Conservation (phyloP, 2,113 vertebrate genomes). For the Chloebia gouldiae region DNA sequence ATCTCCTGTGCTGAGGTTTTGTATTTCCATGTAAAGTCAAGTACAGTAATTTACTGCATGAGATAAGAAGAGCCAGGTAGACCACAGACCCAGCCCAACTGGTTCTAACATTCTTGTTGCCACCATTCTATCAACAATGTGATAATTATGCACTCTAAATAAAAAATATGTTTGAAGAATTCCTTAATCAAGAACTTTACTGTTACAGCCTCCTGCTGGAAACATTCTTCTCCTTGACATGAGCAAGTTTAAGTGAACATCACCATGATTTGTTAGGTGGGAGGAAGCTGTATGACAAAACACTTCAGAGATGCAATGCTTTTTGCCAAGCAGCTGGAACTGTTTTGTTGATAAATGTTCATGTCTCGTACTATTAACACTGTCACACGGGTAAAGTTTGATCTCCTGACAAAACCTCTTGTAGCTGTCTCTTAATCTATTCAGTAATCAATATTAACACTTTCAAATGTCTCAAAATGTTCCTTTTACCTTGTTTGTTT, state of each 20-base stretch:
- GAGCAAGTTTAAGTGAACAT: conserved; percentile 60
- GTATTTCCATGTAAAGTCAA: not conserved
- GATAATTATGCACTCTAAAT: conserved; percentile 8
- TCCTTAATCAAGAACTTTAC: conserved; percentile 39
- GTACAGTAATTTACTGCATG: not conserved
- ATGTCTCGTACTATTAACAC: conserved; percentile 41
- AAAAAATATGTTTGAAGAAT: conserved; percentile 39
- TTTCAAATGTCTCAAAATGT: conserved; percentile 59
- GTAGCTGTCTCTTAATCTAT: conserved; percentile 72
- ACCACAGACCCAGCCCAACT: not conserved
- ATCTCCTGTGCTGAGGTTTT: not conserved
- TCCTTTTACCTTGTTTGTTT: conserved; percentile 33
- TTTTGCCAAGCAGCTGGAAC: conserved; percentile 69
- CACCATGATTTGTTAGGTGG: conserved; percentile 73
- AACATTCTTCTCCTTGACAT: conserved; percentile 43
- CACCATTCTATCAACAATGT: conserved; percentile 26
- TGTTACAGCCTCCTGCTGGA: conserved; percentile 43
- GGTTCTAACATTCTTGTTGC: not conserved
- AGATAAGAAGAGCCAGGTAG: not conserved
- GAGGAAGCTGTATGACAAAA: conserved; percentile 60
- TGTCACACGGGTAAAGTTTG: conserved; percentile 63
- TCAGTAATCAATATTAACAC: conserved; percentile 70
- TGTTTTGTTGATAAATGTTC: conserved; percentile 67
- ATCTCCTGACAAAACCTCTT: conserved; percentile 69
- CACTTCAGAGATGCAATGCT: conserved; percentile 56